Conservation (phyloP, 2,888 invertebrate genomes). For the Polyommatus icarus region DNA sequence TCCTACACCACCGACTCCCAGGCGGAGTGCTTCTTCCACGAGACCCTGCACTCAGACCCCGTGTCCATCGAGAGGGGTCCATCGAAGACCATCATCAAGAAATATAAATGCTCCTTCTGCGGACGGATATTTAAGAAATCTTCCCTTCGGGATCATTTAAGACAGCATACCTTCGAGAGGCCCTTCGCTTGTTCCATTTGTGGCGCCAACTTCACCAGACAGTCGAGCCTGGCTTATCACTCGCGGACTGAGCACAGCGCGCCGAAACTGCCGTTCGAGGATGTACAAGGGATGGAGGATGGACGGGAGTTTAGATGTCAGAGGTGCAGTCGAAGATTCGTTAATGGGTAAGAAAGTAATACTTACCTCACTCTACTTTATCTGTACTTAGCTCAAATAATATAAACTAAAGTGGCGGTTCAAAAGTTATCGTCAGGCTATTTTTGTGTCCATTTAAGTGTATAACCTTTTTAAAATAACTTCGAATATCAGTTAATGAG, state of each 20-base stretch:
- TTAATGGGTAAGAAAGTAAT: constrained; percentile 53
- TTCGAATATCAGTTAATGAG: background rate
- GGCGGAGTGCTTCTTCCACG: constrained; percentile 87
- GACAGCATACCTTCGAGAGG: constrained; percentile 87
- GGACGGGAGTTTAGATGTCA: constrained; percentile 29
- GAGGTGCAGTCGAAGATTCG: constrained; percentile 54
- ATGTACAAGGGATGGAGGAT: constrained; percentile 26
- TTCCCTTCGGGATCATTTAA: constrained; percentile 85
- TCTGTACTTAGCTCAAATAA: background rate
- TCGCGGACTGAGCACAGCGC: constrained; percentile 74
- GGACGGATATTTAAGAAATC: constrained; percentile 82
- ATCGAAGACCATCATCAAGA: constrained; percentile 58
- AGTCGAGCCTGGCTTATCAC: constrained; percentile 84
- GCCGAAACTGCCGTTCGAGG: background rate
- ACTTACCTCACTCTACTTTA: background rate
- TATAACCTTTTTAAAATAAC: too few species aligned
- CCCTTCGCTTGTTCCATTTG: constrained; percentile 85
- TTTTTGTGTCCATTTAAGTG: background rate
- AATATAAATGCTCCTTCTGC: constrained; percentile 85
- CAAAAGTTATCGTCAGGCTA: background rate
- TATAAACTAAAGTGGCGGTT: background rate
- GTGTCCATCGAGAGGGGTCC: constrained; percentile 40
- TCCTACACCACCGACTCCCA: constrained; percentile 82
- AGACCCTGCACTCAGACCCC: constrained; percentile 82
- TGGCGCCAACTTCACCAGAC: constrained; percentile 82